A percentile compares a stretch with the other conserved stretches of the same genome.
phyloP scores from a whole-genome alignment of 2,888 invertebrate genomes.

The Pterostichus niger region DNA sequence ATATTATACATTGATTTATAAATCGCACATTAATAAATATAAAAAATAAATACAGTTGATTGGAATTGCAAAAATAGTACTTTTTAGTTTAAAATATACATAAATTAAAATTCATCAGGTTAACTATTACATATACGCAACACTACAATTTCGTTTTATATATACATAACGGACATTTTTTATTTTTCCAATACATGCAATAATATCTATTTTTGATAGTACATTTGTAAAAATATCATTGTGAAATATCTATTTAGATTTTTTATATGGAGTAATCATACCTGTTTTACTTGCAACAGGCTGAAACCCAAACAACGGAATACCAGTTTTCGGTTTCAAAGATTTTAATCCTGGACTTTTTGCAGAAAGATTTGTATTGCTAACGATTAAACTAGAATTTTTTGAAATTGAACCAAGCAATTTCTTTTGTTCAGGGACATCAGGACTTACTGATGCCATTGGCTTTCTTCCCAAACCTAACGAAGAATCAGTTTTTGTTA shows the following conservation, averaged over 20 bases:
- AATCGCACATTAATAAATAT: too few species aligned
- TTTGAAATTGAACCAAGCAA: background rate
- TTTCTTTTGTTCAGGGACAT: background rate
- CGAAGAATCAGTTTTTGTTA: background rate
- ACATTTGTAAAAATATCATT: background rate
- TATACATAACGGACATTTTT: too few species aligned
- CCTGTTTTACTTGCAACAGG: background rate
- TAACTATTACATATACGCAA: too few species aligned
- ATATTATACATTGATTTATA: too few species aligned
- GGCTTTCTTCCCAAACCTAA: background rate
- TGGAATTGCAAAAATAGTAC: too few species aligned
- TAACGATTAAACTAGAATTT: slow-evolving; percentile 5
- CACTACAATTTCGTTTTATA: too few species aligned
- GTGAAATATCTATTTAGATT: background rate
- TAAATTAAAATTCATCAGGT: too few species aligned
- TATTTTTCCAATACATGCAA: background rate
- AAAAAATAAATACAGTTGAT: too few species aligned
- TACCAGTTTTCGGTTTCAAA: slow-evolving; percentile 9
- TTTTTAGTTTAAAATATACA: too few species aligned
- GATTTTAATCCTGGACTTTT: slow-evolving; percentile 4
- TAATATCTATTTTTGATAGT: background rate
- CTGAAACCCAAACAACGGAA: background rate
- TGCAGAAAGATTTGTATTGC: background rate
- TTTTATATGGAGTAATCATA: background rate
- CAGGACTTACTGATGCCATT: background rate